A percentile compares a stretch with the other conserved stretches of the same genome.
Conservation (phyloP, 2,797 vertebrate species). For the Kryptopterus vitreolus region DNA sequence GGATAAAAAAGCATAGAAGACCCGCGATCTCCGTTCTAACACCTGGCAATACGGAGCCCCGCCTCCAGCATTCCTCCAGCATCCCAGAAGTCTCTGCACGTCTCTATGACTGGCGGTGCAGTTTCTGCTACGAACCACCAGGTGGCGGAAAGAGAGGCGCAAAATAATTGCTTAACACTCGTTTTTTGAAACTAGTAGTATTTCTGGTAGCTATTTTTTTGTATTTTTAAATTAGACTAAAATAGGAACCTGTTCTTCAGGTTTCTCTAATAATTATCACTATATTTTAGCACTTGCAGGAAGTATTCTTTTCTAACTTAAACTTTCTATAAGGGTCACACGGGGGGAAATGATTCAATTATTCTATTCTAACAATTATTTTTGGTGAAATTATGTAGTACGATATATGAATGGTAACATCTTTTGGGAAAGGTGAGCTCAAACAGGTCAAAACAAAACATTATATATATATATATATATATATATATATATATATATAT, state of each 20-base stretch:
- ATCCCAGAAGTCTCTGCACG: constrained; percentile 65
- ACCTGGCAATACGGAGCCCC: constrained; percentile 70
- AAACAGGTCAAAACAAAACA: too few species aligned
- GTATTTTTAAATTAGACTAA: not conserved
- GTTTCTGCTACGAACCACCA: not conserved
- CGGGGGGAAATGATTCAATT: too few species aligned
- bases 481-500: too few species aligned
- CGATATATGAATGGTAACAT: too few species aligned
- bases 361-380: too few species aligned
- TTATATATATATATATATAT: too few species aligned
- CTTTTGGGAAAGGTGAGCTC: too few species aligned
- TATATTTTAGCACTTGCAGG: not conserved
- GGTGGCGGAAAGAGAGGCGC: not conserved
- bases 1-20: constrained; percentile 69
- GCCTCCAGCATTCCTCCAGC: constrained; percentile 72
- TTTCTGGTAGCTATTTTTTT: not conserved
- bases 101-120: not conserved
- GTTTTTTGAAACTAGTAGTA: not conserved
- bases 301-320: too few species aligned
- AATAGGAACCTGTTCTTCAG: not conserved
- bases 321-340: too few species aligned
- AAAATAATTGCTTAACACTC: not conserved
- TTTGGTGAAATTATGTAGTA: too few species aligned
- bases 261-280: not conserved
- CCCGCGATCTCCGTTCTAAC: constrained; percentile 66